Base-by-base conservation (phyloP, 1,140 invertebrate species). In the Hycleus phaleratus region DNA sequence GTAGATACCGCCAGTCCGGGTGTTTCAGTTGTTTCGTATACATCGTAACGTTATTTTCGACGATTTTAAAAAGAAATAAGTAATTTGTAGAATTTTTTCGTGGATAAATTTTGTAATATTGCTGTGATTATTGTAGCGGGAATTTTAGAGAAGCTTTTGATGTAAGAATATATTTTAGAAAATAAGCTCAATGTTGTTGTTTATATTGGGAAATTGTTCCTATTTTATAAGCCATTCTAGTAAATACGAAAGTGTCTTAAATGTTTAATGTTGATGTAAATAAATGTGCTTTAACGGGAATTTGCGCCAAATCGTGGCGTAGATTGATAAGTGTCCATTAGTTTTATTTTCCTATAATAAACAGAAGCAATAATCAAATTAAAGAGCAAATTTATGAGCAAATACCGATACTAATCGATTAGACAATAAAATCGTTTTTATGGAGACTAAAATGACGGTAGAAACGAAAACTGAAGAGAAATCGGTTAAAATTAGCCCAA, bases 1-100 rank as follows among this genome's bases (percentile, higher is more conserved):
- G 18, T 18, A 18, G 18, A 18, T 32, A 32, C 32, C 32, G 32
- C 32, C 52, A 55, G 58, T 55, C 61, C 57, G 66, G 66, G 66
- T 68, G 66, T 64, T 66, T 61, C 66, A 61, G 44, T 64, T 56
- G 62, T 52, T 18, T 61, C 56, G 64, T 43, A 50, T 48, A 54
- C 62, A 57, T 61, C 60, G 46, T 32, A 46, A 46, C 43, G 40
- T 58, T 49, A 51, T 47, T 49, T 42, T 51, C 51, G 50, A 26
- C 32, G 46, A 48, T n/a, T 7, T 4, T 32, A 32, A 32, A 18
- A 18, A 1, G 18, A 2, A 18, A 18, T 1, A 18, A 18, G 1
- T 32, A 32, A 32, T 32, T 32, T 32, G 7, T 32, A 5, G 32
- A 32, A 32, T 4, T 32, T 32, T 32, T 32, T 32, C 4, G 7